phyloP scores from a whole-genome alignment of 1,140 invertebrate genomes.

The Scaptomyza pallida region DNA sequence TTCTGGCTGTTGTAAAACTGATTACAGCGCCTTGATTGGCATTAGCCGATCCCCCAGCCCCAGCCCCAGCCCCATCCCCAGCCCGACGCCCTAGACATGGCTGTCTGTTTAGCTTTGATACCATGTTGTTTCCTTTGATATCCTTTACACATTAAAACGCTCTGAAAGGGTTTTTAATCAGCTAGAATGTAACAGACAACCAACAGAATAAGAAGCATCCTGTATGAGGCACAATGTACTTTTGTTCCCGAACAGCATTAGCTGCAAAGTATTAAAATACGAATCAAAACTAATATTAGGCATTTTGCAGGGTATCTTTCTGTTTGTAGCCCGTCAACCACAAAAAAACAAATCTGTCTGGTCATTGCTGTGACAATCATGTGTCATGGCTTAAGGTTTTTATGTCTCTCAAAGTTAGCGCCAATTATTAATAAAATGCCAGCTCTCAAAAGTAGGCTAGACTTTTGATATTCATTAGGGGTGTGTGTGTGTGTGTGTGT shows the following conservation, averaged over 20 bases:
- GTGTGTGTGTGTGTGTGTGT: neutral
- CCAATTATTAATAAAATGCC: constrained; percentile 54
- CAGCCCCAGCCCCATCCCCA: neutral
- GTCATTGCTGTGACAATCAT: constrained; percentile 74
- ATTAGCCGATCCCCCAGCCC: constrained; percentile 44
- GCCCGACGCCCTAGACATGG: too few relatives aligned
- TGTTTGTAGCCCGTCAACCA: too few relatives aligned
- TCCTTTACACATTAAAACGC: neutral
- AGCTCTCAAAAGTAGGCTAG: constrained; percentile 38
- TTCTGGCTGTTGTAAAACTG: constrained; percentile 46
- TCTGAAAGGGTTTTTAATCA: neutral
- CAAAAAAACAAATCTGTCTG: constrained; percentile 39
- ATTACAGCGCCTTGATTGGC: constrained; percentile 72
- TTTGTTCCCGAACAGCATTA: too few relatives aligned
- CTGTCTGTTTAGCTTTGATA: neutral
- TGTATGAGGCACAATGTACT: too few relatives aligned
- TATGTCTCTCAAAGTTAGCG: constrained; percentile 1
- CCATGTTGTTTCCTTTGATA: neutral
- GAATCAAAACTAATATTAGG: too few relatives aligned
- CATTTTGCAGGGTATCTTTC: neutral
- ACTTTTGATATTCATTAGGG: constrained; percentile 4
- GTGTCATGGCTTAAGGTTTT: constrained; percentile 47
- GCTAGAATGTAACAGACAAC: neutral
- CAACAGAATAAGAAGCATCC: too few relatives aligned
- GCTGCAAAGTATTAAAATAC: too few relatives aligned